These are phyloP conservation scores for Halocaridina rubra DNA, from an alignment of 2,888 invertebrate species.

Conservation along the genomic window DNA sequence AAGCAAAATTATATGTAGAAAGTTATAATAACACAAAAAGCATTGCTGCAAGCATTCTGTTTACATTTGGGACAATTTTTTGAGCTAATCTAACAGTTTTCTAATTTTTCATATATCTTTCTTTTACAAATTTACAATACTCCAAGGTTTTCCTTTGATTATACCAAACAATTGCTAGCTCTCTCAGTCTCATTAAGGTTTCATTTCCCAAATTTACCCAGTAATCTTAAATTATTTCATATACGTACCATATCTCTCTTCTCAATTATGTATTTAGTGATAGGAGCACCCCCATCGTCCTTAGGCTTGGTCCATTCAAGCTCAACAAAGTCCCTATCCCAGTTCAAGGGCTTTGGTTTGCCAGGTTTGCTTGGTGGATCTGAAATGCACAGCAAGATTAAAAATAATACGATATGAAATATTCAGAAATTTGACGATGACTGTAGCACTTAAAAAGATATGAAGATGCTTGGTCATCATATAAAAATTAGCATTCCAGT, in stretches of 20 bases:
- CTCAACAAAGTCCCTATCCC: conserved; percentile 97
- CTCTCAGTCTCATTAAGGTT: background rate
- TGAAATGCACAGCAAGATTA: conserved; percentile 68
- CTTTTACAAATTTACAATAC: no score
- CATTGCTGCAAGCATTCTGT: no score
- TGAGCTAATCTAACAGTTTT: no score
- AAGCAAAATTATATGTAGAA: background rate
- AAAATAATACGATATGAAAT: no score
- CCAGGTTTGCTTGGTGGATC: conserved; percentile 94
- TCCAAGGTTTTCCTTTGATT: no score
- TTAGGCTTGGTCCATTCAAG: conserved; percentile 92
- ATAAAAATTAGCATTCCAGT: no score
- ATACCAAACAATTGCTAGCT: no score
- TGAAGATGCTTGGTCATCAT: no score
- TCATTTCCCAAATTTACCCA: background rate
- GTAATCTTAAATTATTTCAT: background rate
- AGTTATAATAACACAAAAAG: background rate
- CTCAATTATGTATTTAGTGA: conserved; percentile 93
- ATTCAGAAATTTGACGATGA: no score
- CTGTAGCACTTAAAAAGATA: no score
- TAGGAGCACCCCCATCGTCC: conserved; percentile 95
- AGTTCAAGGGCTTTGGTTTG: conserved; percentile 87
- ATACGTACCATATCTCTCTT: conserved; percentile 83
- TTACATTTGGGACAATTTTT: no score
- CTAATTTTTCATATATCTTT: no score